Conservation (phyloP, 2,888 invertebrate genomes). For the Siphonodentalium dalli region DNA sequence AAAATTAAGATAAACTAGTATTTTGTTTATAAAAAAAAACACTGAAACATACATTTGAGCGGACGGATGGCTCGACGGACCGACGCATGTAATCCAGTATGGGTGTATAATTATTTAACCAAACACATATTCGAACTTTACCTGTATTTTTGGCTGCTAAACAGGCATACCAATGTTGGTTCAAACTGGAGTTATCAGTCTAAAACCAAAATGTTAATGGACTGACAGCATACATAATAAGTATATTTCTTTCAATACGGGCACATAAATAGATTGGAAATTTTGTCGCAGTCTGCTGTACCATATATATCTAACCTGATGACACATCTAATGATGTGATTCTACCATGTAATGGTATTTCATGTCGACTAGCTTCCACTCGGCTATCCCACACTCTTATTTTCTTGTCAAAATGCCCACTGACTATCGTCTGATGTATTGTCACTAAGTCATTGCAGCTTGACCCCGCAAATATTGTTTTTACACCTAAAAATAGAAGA, state of each 20-base stretch:
- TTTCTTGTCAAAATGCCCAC: constrained; percentile 97
- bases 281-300: too few relatives aligned
- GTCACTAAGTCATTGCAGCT: constrained; percentile 96
- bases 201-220: too few relatives aligned
- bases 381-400: constrained; percentile 96
- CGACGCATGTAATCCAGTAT: too few relatives aligned
- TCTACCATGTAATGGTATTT: constrained; percentile 88
- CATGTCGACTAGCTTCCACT: constrained; percentile 78
- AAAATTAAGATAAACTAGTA: too few relatives aligned
- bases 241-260: too few relatives aligned
- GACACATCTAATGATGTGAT: constrained; percentile 94
- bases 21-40: too few relatives aligned
- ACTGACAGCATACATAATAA: not conserved
- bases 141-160: too few relatives aligned
- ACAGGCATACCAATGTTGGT: too few relatives aligned
- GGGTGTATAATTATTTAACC: too few relatives aligned
- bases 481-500: constrained; percentile 51
- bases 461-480: constrained; percentile 78
- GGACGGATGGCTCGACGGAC: too few relatives aligned
- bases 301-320: constrained; percentile 75
- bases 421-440: constrained; percentile 77
- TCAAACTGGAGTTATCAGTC: not conserved
- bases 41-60: not conserved
- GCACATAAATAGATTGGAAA: not conserved
- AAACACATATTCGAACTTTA: too few relatives aligned